phyloP scores from a whole-genome alignment of 1,140 invertebrate species.

The Lasaia peninsularis region DNA sequence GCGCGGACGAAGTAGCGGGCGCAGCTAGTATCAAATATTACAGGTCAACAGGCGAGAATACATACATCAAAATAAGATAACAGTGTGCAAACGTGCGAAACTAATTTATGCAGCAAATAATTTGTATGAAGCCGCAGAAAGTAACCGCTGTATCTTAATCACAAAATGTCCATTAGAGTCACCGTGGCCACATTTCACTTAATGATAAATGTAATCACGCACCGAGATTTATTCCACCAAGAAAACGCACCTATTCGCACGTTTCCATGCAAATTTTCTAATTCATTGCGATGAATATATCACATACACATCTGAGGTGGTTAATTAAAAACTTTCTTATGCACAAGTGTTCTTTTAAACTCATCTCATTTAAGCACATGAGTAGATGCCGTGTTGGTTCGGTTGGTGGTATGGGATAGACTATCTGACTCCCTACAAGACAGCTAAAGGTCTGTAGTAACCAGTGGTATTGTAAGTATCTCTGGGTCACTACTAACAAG shows the following conservation, averaged over 20 bases:
- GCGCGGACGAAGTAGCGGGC: too few relatives aligned
- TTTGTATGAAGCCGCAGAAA: constrained; percentile 27
- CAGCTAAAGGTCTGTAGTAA: too few relatives aligned
- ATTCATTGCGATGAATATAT: constrained; percentile 35
- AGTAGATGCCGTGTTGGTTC: too few relatives aligned
- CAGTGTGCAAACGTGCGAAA: not conserved
- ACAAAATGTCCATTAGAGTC: constrained; percentile 26
- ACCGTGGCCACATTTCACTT: constrained; percentile 32
- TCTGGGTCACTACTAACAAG: too few relatives aligned
- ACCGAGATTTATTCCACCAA: constrained; percentile 32
- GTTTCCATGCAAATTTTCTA: constrained; percentile 41
- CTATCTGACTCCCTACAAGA: too few relatives aligned
- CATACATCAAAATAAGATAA: not conserved
- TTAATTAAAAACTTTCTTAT: not conserved
- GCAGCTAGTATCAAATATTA: too few relatives aligned
- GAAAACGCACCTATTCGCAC: constrained; percentile 35
- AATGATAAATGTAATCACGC: constrained; percentile 36
- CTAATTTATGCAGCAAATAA: constrained; percentile 19
- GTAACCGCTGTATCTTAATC: constrained; percentile 24
- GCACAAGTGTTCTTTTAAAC: not conserved
- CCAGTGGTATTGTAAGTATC: too few relatives aligned
- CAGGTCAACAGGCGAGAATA: not conserved
- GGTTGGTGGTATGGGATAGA: too few relatives aligned
- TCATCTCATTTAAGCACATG: too few relatives aligned
- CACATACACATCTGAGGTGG: not conserved